phyloP scores from a whole-genome alignment of 92 coral and sea anemone species.

The Phenganax stokvisi region DNA sequence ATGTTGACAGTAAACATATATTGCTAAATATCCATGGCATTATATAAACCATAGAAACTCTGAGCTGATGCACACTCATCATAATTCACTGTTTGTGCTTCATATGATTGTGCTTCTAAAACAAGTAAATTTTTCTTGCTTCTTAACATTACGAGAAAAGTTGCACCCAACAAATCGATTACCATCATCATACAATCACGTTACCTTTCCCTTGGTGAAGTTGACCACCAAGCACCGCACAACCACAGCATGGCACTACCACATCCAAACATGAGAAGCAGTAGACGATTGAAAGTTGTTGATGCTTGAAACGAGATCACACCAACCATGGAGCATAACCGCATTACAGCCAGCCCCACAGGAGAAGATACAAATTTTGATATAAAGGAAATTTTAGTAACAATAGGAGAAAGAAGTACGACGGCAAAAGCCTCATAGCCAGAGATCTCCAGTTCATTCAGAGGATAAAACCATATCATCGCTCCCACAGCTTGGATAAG shows the following conservation, averaged over 20 bases:
- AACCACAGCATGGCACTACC: constrained; percentile 97
- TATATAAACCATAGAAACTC: too few relatives aligned
- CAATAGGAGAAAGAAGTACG: constrained; percentile 69
- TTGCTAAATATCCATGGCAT: too few relatives aligned
- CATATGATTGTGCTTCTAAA: too few relatives aligned
- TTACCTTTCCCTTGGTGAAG: constrained; percentile 81
- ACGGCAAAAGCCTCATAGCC: constrained; percentile 88
- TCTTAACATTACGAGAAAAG: not conserved
- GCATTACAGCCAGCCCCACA: constrained; percentile 71
- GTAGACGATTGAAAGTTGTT: constrained; percentile 66
- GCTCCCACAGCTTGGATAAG: constrained; percentile 74
- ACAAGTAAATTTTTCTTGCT: too few relatives aligned
- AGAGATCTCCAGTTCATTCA: constrained; percentile 89
- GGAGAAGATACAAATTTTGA: constrained; percentile 64
- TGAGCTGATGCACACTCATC: too few relatives aligned
- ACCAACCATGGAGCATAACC: constrained; percentile 73
- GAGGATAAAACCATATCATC: constrained; percentile 96
- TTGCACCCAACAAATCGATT: not conserved
- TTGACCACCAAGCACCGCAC: constrained; percentile 88
- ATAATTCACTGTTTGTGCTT: too few relatives aligned
- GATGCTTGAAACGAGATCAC: constrained; percentile 92
- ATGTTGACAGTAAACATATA: too few relatives aligned
- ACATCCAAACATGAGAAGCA: constrained; percentile 80
- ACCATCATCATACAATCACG: not conserved
- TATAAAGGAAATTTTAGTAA: constrained; percentile 55